A percentile compares a stretch with the other conserved stretches of the same genome.
Conservation (phyloP, 2,113 vertebrate species). For the Leucosticte australis region DNA sequence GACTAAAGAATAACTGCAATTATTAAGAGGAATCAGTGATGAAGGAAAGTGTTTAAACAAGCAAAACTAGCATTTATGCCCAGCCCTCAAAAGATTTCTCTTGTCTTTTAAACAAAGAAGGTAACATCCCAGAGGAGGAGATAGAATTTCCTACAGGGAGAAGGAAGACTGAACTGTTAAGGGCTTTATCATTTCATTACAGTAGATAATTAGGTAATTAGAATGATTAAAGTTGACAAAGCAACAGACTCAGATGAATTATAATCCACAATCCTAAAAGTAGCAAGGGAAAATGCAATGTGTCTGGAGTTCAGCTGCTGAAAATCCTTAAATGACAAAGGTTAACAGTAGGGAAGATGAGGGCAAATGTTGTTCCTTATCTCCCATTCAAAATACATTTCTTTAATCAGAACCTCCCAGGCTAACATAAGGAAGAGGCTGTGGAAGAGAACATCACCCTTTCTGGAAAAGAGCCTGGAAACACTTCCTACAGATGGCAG, state of each 20-base stretch:
- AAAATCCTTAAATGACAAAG: conserved; percentile 14
- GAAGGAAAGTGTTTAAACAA: not conserved
- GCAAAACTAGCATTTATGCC: not conserved
- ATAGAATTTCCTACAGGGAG: not conserved
- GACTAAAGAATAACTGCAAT: not conserved
- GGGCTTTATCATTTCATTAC: conserved; percentile 51
- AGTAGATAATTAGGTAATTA: conserved; percentile 56
- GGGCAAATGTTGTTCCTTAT: conserved; percentile 6
- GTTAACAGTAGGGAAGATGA: not conserved
- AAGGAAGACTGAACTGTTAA: conserved; percentile 19
- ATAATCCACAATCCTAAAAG: conserved; percentile 4
- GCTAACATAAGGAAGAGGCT: conserved; percentile 36
- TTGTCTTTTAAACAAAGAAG: conserved; percentile 25
- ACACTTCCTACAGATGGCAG: conserved; percentile 45
- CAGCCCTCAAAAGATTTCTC: not conserved
- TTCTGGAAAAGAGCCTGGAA: conserved; percentile 54
- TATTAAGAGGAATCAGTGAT: not conserved
- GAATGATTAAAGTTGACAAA: conserved; percentile 59
- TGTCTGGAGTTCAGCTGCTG: not conserved
- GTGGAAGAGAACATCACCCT: conserved; percentile 17
- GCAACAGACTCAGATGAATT: conserved; percentile 22
- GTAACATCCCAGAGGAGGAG: not conserved
- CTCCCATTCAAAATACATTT: not conserved
- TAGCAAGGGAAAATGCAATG: conserved; percentile 3
- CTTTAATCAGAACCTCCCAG: conserved; percentile 28